A percentile compares a stretch with the other conserved stretches of the same genome.
Conservation (phyloP, 2,113 vertebrate species). For the Cebus imitator region DNA sequence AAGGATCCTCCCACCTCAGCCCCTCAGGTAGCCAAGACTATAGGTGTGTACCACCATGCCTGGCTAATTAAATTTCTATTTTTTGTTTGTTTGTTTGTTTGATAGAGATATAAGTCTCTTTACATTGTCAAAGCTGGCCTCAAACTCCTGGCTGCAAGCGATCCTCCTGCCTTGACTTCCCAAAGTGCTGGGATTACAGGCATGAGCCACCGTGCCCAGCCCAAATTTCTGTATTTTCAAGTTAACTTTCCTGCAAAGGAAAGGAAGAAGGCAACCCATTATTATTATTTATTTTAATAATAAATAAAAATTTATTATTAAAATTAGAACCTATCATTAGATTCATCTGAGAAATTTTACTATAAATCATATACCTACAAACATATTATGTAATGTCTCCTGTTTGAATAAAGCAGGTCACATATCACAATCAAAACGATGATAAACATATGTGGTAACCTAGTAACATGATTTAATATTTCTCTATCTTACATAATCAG, state of each 20-base stretch:
- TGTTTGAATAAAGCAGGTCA: conserved; percentile 77
- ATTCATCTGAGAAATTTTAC: conserved; percentile 43
- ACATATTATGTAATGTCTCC: conserved; percentile 67
- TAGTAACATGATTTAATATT: conserved; percentile 80
- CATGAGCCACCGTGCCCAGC: too few relatives aligned
- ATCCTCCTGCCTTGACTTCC: too few relatives aligned
- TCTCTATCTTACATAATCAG: conserved; percentile 70
- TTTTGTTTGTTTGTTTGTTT: too few relatives aligned
- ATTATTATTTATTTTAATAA: too few relatives aligned
- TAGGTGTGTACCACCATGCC: too few relatives aligned
- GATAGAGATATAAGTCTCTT: too few relatives aligned
- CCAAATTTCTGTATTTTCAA: not conserved
- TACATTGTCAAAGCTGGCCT: too few relatives aligned
- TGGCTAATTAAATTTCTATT: too few relatives aligned
- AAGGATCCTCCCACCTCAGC: too few relatives aligned
- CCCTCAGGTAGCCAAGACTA: too few relatives aligned
- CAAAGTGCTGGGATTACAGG: too few relatives aligned
- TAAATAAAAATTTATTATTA: not conserved
- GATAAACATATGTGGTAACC: conserved; percentile 81
- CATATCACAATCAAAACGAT: conserved; percentile 79
- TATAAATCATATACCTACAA: conserved; percentile 67
- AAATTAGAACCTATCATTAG: not conserved
- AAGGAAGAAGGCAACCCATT: not conserved
- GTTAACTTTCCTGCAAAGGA: not conserved
- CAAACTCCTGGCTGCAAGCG: too few relatives aligned